Percentiles rank a stretch among this genome's conserved stretches.
phyloP scores from a whole-genome alignment of 1,140 invertebrate genomes.

The Zophobas morio region DNA sequence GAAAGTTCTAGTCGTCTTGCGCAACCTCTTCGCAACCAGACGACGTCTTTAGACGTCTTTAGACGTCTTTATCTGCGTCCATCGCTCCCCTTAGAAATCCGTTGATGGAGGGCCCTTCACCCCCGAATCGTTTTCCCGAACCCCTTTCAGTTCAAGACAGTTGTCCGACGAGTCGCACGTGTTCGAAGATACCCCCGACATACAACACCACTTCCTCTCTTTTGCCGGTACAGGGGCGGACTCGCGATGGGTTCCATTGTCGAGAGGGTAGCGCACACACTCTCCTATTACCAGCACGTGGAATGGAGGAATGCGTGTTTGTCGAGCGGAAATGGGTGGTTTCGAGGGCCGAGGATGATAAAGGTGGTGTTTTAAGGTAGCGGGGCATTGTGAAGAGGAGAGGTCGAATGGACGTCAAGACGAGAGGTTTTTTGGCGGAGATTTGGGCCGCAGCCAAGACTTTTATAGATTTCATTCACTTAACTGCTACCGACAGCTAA shows the following conservation, averaged over 20 bases:
- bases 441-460: slow-evolving; percentile 7
- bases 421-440: slow-evolving; percentile 20
- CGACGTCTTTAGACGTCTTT: too few species aligned
- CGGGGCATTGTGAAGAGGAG: neutral
- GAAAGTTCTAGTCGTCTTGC: too few species aligned
- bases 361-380: slow-evolving; percentile 4
- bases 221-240: slow-evolving; percentile 34
- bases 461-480: slow-evolving; percentile 17
- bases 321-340: slow-evolving; percentile 50
- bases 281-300: slow-evolving; percentile 51
- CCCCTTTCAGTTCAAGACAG: slow-evolving; percentile 36
- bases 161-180: slow-evolving; percentile 49
- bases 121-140: neutral
- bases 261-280: slow-evolving; percentile 26
- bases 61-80: too few species aligned
- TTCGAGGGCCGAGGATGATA: slow-evolving; percentile 41
- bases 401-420: neutral
- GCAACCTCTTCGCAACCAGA: too few species aligned
- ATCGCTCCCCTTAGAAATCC: too few species aligned
- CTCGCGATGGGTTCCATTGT: slow-evolving; percentile 43
- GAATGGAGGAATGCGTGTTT: slow-evolving; percentile 44
- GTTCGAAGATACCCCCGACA: slow-evolving; percentile 51
- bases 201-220: slow-evolving; percentile 54
- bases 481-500: slow-evolving; percentile 9
- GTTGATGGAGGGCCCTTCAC: too few species aligned